Base-by-base conservation (phyloP, 2,888 invertebrate species). In the Thumatha senex region DNA sequence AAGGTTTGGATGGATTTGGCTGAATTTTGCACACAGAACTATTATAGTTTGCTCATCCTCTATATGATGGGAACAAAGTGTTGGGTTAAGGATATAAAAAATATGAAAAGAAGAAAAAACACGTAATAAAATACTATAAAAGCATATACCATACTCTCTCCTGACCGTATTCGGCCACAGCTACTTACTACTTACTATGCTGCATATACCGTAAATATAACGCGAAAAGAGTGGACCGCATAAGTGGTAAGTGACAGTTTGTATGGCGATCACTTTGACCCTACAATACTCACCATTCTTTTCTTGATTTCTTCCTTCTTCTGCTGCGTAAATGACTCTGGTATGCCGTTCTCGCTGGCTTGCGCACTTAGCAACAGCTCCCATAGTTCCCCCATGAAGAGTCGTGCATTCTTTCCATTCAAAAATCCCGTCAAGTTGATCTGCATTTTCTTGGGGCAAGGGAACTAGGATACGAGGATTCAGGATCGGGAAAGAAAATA, bases 351-450 rank as follows among this genome's bases (percentile, higher is more conserved):
- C 40, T 97, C 96, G 67, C 97, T 97, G 45, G 98, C 97, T 86
- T 98, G 98, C 1, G 99, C 99, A 48, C 98, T 98, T 56, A 98
- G 93, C 64, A 99, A 91, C 66, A 99, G 89, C 60, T 97, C 96
- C 99, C 99, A 99, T 47, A 99, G 92, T 85, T 99, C 99, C 3
- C 96, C 96, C 97, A 99, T 98, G 87, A 99, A 99, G 70, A 97
- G 95, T 36, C 99, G 94, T 13, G 99, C 98, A 89, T 99, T 98
- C 86, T 98, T 98, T 10, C 98, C 98, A 82, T 99, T 99, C 58
- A 99, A 92, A 88, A 99, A 99, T 41, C 99, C 99, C 40, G 99
- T 99, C 86, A 99, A 93, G 91, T 99, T 99, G 79, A 99, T 99
- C 94, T 99, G 99, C 96, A 99, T 99, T 90, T 98, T 97, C 89